These are phyloP conservation scores for Tetragonula carbonaria DNA, from an alignment of 2,888 invertebrate species.

Conservation along the genomic window DNA sequence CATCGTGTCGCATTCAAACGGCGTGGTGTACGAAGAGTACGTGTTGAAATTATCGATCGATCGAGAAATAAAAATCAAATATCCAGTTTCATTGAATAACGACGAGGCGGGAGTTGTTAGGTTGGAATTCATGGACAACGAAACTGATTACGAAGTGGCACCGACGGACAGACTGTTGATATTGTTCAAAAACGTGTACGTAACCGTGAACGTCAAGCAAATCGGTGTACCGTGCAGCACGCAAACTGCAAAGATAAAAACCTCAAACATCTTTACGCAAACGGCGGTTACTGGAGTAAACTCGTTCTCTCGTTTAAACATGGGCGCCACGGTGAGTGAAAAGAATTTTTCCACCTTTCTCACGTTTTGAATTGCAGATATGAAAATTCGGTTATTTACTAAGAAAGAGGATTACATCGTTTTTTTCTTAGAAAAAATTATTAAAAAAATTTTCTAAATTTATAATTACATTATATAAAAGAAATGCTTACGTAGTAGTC, in stretches of 20 bases:
- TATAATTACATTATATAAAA: not conserved
- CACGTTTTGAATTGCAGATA: not conserved
- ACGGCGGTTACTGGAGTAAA: conserved; percentile 67
- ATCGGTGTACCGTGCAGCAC: conserved; percentile 69
- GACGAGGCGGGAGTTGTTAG: conserved; percentile 35
- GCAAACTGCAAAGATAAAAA: conserved; percentile 68
- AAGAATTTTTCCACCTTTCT: not conserved
- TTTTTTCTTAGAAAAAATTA: not conserved
- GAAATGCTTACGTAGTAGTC: not conserved
- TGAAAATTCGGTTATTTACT: not conserved
- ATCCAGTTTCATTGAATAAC: conserved; percentile 18
- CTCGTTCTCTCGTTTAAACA: conserved; percentile 68
- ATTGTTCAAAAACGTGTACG: conserved; percentile 66
- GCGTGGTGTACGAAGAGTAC: conserved; percentile 70
- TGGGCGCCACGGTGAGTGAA: conserved; percentile 57
- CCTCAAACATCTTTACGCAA: conserved; percentile 64
- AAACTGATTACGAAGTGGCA: conserved; percentile 66
- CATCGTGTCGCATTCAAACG: conserved; percentile 73
- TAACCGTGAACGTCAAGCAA: conserved; percentile 62
- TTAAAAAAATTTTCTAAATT: not conserved
- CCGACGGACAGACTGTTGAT: conserved; percentile 66
- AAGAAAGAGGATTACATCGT: not conserved
- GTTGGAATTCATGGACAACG: conserved; percentile 70
- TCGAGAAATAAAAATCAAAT: conserved; percentile 70
- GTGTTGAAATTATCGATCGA: conserved; percentile 63